Evolutionary conservation across 2,888 invertebrate genomes (phyloP).

Genomic region (Deroplatys truncata): DNA sequence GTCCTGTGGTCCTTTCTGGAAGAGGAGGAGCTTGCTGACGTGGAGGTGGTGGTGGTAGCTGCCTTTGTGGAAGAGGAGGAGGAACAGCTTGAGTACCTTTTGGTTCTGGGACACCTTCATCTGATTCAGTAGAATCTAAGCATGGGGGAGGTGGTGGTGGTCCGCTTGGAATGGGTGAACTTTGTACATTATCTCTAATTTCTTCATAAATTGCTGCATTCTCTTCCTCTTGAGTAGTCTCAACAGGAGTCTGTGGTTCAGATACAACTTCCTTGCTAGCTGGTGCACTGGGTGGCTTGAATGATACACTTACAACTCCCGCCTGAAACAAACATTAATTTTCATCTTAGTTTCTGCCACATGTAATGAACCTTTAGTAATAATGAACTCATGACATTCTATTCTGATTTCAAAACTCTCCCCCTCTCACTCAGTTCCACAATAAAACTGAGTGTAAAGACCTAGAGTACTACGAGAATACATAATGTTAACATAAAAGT

Average conservation of each 20-base stretch:
- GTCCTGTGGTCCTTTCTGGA: conserved; percentile 40
- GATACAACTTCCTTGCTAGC: background rate
- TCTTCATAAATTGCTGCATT: conserved; percentile 44
- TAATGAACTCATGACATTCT: too few relatives aligned
- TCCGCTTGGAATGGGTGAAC: conserved; percentile 41
- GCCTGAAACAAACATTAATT: conserved; percentile 39
- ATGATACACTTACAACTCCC: conserved; percentile 39
- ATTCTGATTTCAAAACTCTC: too few relatives aligned
- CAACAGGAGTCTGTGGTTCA: background rate
- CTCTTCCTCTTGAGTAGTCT: conserved; percentile 13
- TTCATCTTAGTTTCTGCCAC: too few relatives aligned
- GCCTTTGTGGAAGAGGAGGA: conserved; percentile 41
- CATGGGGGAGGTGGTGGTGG: conserved; percentile 41
- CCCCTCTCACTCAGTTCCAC: too few relatives aligned
- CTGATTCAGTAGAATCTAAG: conserved; percentile 19
- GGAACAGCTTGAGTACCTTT: conserved; percentile 15
- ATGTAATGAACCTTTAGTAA: too few relatives aligned
- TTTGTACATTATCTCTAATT: conserved; percentile 40
- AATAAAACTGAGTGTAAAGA: too few relatives aligned
- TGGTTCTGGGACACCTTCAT: conserved; percentile 32
- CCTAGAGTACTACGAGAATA: too few relatives aligned
- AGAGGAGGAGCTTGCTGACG: conserved; percentile 44
- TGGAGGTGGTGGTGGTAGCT: conserved; percentile 40
- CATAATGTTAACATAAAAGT: too few relatives aligned
- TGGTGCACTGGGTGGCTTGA: too few relatives aligned